phyloP scores from a whole-genome alignment of 2,797 vertebrate species.

The Lacerta viridis region DNA sequence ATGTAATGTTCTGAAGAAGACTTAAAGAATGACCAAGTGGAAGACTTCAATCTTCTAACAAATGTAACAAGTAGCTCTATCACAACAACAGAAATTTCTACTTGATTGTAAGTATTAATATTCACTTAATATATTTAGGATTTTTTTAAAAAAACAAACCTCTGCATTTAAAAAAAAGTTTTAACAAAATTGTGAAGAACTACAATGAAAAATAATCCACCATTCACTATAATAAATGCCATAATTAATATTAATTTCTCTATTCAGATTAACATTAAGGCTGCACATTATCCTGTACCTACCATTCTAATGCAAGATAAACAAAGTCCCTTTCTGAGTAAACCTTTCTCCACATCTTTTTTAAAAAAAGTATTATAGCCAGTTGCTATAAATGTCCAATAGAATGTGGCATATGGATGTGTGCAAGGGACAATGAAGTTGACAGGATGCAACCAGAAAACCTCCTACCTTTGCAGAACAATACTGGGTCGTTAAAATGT shows the following conservation, averaged over 20 bases:
- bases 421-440: no score
- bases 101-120: neutral
- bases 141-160: neutral
- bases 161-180: neutral
- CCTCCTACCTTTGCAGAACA: neutral
- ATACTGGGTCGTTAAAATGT: neutral
- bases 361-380: neutral
- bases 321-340: neutral
- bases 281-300: neutral
- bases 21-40: neutral
- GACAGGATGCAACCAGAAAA: no score
- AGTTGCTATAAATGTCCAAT: neutral
- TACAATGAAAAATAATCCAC: neutral
- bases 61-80: neutral
- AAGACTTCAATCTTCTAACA: neutral
- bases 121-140: neutral
- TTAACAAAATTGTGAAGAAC: neutral
- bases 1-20: neutral
- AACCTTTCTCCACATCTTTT: neutral
- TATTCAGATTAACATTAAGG: neutral
- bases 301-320: neutral
- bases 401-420: neutral
- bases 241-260: neutral
- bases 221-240: neutral
- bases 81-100: neutral